Percentiles rank a stretch among this genome's conserved stretches.
phyloP scores from a whole-genome alignment of 2,888 invertebrate species.

The Heteropelma amictum region DNA sequence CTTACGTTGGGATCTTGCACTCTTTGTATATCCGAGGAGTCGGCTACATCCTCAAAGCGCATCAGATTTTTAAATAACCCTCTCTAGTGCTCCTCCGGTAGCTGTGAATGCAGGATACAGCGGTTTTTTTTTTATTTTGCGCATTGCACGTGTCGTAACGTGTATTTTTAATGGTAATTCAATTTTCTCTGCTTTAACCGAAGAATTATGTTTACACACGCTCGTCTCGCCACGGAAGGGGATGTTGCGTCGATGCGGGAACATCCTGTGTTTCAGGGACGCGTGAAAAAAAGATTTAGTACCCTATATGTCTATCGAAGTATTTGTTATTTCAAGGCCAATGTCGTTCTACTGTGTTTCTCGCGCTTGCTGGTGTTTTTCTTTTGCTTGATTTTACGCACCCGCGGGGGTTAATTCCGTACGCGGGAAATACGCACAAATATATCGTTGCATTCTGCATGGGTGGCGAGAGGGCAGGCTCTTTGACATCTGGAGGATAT shows the following conservation, averaged over 20 bases:
- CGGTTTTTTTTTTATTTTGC: neutral
- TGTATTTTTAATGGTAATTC: neutral
- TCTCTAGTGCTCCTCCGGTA: neutral
- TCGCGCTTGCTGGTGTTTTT: slow-evolving; percentile 35
- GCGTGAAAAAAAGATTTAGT: slow-evolving; percentile 21
- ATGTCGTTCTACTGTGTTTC: slow-evolving; percentile 10
- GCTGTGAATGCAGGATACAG: slow-evolving; percentile 8
- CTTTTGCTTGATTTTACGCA: slow-evolving; percentile 19
- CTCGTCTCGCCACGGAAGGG: neutral
- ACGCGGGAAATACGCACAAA: slow-evolving; percentile 20
- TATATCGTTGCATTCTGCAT: slow-evolving; percentile 25
- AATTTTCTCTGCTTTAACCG: slow-evolving; percentile 1
- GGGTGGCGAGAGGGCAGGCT: slow-evolving; percentile 42
- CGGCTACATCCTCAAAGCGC: slow-evolving; percentile 22
- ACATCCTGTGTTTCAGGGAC: neutral
- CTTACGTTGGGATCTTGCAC: slow-evolving; percentile 26
- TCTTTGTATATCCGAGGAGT: slow-evolving; percentile 35
- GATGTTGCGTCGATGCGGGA: neutral
- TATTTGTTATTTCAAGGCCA: slow-evolving; percentile 37
- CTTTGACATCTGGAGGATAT: slow-evolving; percentile 59
- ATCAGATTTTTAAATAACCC: slow-evolving; percentile 45
- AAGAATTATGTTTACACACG: slow-evolving; percentile 22
- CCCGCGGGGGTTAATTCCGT: slow-evolving; percentile 35
- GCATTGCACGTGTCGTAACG: neutral
- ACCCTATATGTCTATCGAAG: neutral